Percentiles rank a stretch among this genome's conserved stretches.
phyloP scores from a whole-genome alignment of 2,888 invertebrate species.

The Sturmia bella region DNA sequence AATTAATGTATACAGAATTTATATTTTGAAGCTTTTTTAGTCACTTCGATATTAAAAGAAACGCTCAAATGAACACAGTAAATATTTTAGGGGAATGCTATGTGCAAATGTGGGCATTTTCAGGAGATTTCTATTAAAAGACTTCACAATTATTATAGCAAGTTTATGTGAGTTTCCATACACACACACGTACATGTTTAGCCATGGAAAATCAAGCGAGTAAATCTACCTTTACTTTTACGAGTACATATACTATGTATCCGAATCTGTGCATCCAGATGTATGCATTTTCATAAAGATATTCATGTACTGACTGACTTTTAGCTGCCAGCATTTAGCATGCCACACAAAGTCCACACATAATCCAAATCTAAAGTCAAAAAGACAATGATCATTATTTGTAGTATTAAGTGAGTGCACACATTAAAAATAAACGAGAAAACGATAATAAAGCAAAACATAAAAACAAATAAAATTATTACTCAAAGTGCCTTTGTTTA shows the following conservation, averaged over 20 bases:
- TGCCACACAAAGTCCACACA: slow-evolving; percentile 74
- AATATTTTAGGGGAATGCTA: not conserved
- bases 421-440: slow-evolving; percentile 44
- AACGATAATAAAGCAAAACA: slow-evolving; percentile 22
- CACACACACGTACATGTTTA: not conserved
- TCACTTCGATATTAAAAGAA: not conserved
- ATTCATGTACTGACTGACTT: slow-evolving; percentile 76
- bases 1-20: no score
- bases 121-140: slow-evolving; percentile 68
- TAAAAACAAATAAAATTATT: slow-evolving; percentile 43
- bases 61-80: not conserved
- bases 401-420: slow-evolving; percentile 58
- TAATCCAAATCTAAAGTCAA: slow-evolving; percentile 76
- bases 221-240: slow-evolving; percentile 18
- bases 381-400: slow-evolving; percentile 74
- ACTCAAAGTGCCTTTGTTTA: slow-evolving; percentile 19
- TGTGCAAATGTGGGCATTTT: slow-evolving; percentile 40
- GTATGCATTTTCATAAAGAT: slow-evolving; percentile 64
- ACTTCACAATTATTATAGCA: slow-evolving; percentile 63
- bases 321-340: slow-evolving; percentile 71
- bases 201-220: not conserved
- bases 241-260: no score
- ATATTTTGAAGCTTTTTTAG: no score
- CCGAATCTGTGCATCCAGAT: not conserved
- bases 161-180: slow-evolving; percentile 51